A percentile compares a stretch with the other conserved stretches of the same genome.
phyloP scores from a whole-genome alignment of 2,888 invertebrate genomes.

The Xestia ashworthii region DNA sequence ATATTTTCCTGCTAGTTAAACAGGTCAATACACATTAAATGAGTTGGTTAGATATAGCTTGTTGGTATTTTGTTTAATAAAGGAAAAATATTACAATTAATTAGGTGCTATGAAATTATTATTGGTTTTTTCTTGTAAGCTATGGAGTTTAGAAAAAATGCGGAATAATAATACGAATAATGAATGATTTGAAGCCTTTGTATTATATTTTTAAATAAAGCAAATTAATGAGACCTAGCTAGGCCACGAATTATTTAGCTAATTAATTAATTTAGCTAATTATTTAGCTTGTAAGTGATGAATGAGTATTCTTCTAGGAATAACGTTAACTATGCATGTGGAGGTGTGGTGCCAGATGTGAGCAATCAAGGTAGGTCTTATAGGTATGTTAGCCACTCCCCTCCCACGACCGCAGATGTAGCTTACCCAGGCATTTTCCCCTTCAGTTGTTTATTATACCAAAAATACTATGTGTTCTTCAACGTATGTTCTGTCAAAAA shows the following conservation, averaged over 20 bases:
- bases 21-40: constrained; percentile 34
- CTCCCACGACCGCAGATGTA: constrained; percentile 84
- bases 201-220: constrained; percentile 4
- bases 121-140: not conserved
- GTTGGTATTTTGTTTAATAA: not conserved
- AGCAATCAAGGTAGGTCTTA: constrained; percentile 67
- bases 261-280: too few species aligned
- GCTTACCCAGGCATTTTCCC: constrained; percentile 89
- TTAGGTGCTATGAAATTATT: constrained; percentile 2
- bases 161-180: constrained; percentile 2
- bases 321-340: constrained; percentile 58
- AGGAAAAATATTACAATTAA: constrained; percentile 18
- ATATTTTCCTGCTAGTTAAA: constrained; percentile 39
- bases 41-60: constrained; percentile 8
- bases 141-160: not conserved
- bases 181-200: constrained; percentile 8
- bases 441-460: constrained; percentile 68
- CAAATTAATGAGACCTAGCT: not conserved
- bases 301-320: not conserved
- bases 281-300: not conserved
- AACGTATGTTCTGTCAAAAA: constrained; percentile 78
- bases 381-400: constrained; percentile 86
- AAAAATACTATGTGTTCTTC: constrained; percentile 68
- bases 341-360: constrained; percentile 76
- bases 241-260: not conserved